Percentiles rank a stretch among this genome's conserved stretches.
Conservation (phyloP, 2,113 vertebrate species). For the Oxygymnocypris stewartii region DNA sequence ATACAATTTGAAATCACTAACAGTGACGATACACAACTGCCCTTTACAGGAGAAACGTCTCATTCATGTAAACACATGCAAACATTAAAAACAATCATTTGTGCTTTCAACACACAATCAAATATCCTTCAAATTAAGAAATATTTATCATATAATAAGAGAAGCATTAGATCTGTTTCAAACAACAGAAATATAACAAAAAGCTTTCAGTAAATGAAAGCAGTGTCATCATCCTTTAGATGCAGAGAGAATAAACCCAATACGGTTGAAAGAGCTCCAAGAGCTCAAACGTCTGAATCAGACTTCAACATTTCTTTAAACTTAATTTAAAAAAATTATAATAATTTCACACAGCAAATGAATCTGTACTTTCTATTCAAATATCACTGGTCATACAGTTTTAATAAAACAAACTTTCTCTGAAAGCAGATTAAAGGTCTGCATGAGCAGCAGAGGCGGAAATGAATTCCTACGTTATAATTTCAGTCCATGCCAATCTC, state of each 20-base stretch:
- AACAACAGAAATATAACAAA: not conserved
- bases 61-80: not conserved
- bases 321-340: too few species aligned
- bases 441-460: not conserved
- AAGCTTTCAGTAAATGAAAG: constrained; percentile 6
- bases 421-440: constrained; percentile 33
- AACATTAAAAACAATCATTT: not conserved
- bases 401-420: not conserved
- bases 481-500: constrained; percentile 13
- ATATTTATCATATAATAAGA: constrained; percentile 9
- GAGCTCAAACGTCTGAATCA: not conserved
- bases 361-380: not conserved
- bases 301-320: not conserved
- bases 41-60: too few species aligned
- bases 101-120: not conserved
- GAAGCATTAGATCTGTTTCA: not conserved
- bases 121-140: not conserved
- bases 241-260: constrained; percentile 3
- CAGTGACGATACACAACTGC: not conserved
- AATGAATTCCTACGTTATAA: constrained; percentile 25
- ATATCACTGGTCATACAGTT: not conserved
- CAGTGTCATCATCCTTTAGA: not conserved
- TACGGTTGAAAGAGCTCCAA: not conserved
- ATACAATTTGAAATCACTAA: not conserved
- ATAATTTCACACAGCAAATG: not conserved